Percentiles rank a stretch among this genome's conserved stretches.
phyloP scores from a whole-genome alignment of 2,797 vertebrate species.

The Myotis myotis region DNA sequence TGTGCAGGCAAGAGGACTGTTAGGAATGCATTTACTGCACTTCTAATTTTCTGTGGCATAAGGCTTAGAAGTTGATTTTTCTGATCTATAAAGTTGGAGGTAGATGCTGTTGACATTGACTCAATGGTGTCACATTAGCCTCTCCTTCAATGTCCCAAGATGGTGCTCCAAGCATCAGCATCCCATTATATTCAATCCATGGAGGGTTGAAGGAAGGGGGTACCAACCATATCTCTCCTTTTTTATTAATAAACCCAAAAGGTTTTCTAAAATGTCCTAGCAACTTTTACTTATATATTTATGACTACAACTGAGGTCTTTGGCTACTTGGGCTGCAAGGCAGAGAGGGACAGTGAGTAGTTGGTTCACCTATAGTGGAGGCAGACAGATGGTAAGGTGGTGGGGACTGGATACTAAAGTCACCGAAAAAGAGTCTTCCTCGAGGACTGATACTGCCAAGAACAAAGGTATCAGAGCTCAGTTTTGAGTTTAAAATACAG shows the following conservation, averaged over 20 bases:
- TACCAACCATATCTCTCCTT: not conserved
- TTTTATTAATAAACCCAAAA: not conserved
- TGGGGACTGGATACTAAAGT: not conserved
- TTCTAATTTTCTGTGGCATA: not conserved
- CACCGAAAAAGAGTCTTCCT: not conserved
- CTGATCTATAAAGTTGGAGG: not conserved
- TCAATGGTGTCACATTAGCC: not conserved
- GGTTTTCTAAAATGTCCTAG: not conserved
- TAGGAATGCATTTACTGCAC: not conserved
- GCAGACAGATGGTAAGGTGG: not conserved
- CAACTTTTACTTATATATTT: not conserved
- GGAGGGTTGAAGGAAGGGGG: not conserved
- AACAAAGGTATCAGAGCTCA: not conserved
- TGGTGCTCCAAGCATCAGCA: no score
- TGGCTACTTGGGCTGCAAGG: not conserved
- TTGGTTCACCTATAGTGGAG: not conserved
- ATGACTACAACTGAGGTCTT: not conserved
- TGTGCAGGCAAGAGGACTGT: not conserved
- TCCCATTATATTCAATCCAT: not conserved
- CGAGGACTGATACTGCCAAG: not conserved
- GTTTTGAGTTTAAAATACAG: not conserved
- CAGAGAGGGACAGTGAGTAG: not conserved
- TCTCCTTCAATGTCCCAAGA: not conserved
- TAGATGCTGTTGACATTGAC: not conserved
- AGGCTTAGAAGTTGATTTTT: not conserved